Evolutionary conservation across 2,797 vertebrate genomes (phyloP), one percentile per base, ranked within the genome.

Genomic region (Phoeniculus purpureus): DNA sequence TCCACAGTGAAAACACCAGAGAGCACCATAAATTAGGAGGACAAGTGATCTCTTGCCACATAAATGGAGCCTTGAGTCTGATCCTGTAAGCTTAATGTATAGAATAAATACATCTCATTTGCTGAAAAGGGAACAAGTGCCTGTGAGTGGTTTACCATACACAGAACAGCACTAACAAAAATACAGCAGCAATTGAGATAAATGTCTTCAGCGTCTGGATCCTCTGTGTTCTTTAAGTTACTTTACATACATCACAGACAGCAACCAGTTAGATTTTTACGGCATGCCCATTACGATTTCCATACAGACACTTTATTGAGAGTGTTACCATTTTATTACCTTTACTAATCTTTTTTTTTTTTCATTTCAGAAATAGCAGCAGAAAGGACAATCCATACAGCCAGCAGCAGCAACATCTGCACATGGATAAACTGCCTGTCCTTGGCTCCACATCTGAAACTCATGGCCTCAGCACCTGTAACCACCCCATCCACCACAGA

Each of bases 251-350:
- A 91, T 47, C 75, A 86, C n/a, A 65, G 27, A 54, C 31, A 78
- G 77, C n/a, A 89, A 87, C 27, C n/a, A 82, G 88, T 26, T 60
- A 72, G 34, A 22, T 56, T 60, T 9, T 85, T 68, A 91, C 50
- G 81, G 88, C 13, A 37, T 12, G 71, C 48, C 62, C 85, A 86
- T 50, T 78, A 43, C 10, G 12, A 94, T 47, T 79, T 90, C 32
- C 73, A 70, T 65, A 78, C 43, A 62, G 76, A 86, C 48, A 65
- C 13, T 81, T 73, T 55, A 51, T 34, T 71, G 67, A 62, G 54
- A 75, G 67, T 89, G 92, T 78, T 86, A 91, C 62, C 32, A 72
- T 84, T 84, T 75, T 71, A 65, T 48, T 65, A 82, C 73, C 70
- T 79, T 68, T 17, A 64, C 70, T 70, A 77, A 85, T 43, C 60